Base-by-base conservation (phyloP, 1,140 invertebrate species). In the Ctenoplectra terminalis region DNA sequence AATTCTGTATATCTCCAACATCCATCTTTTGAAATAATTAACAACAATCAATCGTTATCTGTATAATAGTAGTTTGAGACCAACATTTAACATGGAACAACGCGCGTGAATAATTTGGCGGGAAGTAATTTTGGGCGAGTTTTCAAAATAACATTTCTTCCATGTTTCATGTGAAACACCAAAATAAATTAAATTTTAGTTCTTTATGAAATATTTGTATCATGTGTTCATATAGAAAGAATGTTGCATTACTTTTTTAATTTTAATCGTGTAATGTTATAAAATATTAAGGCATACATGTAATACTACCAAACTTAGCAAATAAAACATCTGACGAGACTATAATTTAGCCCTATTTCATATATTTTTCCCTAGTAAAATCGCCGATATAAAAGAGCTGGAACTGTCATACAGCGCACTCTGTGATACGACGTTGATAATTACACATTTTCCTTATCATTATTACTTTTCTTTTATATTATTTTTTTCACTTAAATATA, bases 1-100 rank as follows among this genome's bases (percentile, higher is more conserved):
- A 73, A 58, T 40, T 60, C 70, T 88, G 87, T 46, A 78, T 43
- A 71, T 92, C 87, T 9, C 66, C 82, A n/a, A 85, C 43, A 64
- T 87, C 79, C 86, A 87, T 87, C 54, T 46, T 43, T 29, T n/a
- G 6, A 46, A 82, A 63, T 43, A 73, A 75, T 82, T 60, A 79
- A 13, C 29, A n/a, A 13, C 29, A n/a, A 13, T 20, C 3, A 85
- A 15, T 66, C 9, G 29, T 3, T 70, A 17, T 26, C 11, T 23
- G 77, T 5, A 77, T 0, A 76, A 46, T 17, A 40, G 0, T 15
- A 86, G 74, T 63, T 64, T 15, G 58, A 40, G 1, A 61, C 1
- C 26, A 5, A 23, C 40, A 5, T 54, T 31, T 7, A 37, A 56
- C 17, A 29, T 15, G 26, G 46, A 74, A 69, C 15, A 61, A 31